Evolutionary conservation across 1,140 invertebrate genomes (phyloP).

Genomic region (Cyphomyrmex costatus): DNA sequence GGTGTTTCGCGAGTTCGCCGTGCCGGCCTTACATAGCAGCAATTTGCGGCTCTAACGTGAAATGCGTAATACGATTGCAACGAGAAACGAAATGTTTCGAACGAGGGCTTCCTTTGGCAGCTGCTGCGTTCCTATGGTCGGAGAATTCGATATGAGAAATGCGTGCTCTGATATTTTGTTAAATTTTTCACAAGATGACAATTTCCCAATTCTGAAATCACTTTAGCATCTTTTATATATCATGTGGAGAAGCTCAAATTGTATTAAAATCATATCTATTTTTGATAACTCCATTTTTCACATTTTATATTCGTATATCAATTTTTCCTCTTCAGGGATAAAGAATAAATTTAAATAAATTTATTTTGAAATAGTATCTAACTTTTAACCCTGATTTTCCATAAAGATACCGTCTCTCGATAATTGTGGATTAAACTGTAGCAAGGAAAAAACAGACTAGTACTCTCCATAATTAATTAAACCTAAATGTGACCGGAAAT

Average conservation of each 20-base stretch:
- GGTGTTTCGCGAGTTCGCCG: constrained; percentile 62
- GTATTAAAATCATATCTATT: not conserved
- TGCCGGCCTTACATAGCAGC: constrained; percentile 54
- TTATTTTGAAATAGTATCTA: not conserved
- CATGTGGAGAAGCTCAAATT: not conserved
- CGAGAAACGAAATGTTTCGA: constrained; percentile 24
- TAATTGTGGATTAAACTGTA: not conserved
- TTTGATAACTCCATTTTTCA: not conserved
- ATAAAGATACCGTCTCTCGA: not conserved
- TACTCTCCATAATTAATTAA: not conserved
- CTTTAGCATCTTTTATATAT: not conserved
- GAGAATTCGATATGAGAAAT: not conserved
- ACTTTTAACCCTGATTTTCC: not conserved
- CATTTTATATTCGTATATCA: not conserved
- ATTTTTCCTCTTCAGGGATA: not conserved
- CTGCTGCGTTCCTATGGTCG: not conserved
- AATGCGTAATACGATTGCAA: constrained; percentile 43
- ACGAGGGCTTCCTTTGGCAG: not conserved
- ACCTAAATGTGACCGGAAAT: not conserved
- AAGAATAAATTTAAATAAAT: not conserved
- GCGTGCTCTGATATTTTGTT: not conserved
- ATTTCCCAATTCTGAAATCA: not conserved
- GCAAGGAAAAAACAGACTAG: not conserved
- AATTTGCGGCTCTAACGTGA: constrained; percentile 38
- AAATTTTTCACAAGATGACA: not conserved